A percentile compares a stretch with the other conserved stretches of the same genome.
Conservation (phyloP, 2,797 vertebrate species). For the Manis crassicaudata region DNA sequence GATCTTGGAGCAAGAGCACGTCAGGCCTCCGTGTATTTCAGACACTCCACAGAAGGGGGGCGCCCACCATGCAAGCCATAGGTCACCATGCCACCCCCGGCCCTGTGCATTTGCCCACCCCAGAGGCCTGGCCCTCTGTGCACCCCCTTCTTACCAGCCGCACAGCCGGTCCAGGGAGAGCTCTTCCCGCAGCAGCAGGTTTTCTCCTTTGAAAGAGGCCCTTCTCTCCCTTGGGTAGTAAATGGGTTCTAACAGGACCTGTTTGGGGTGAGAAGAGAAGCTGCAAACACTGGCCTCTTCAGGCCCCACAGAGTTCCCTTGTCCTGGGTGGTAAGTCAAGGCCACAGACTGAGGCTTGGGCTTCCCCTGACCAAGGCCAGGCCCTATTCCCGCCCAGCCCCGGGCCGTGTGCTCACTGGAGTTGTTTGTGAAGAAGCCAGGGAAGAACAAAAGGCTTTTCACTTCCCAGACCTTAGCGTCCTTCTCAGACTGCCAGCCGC, state of each 20-base stretch:
- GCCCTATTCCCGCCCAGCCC: neutral
- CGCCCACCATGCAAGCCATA: neutral
- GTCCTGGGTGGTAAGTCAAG: constrained; percentile 56
- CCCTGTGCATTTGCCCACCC: accelerated
- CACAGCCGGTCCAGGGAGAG: neutral
- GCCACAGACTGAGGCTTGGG: constrained; percentile 15
- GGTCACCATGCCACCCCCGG: neutral
- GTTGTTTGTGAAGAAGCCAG: constrained; percentile 4
- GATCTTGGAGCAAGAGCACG: neutral
- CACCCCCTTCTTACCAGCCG: neutral
- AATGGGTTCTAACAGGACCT: constrained; percentile 1
- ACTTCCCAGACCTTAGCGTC: constrained; percentile 7
- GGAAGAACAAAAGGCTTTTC: constrained; percentile 73
- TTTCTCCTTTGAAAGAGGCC: neutral
- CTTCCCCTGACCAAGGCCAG: constrained; percentile 57
- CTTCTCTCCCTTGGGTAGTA: neutral
- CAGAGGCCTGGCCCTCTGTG: neutral
- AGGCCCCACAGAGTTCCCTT: constrained; percentile 80
- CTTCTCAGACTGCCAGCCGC: neutral
- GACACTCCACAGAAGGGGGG: neutral
- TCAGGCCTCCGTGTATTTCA: neutral
- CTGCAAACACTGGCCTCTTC: constrained; percentile 65
- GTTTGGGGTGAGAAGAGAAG: neutral
- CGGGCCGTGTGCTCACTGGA: neutral
- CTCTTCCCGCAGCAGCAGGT: neutral